phyloP scores from a whole-genome alignment of 2,888 invertebrate species.

The Drosophila picticornis region DNA sequence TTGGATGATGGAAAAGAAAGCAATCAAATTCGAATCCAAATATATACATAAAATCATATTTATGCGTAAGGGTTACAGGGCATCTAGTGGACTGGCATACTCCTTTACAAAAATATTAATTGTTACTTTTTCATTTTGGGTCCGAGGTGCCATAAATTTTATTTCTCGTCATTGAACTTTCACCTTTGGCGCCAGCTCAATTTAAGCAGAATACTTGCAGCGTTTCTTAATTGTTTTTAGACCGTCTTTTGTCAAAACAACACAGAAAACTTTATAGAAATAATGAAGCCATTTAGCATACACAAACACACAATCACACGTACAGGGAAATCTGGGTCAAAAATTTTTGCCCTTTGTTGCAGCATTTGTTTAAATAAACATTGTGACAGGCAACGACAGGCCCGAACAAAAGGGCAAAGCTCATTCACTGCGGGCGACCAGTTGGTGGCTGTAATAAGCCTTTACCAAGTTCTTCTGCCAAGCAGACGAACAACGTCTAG shows the following conservation, averaged over 20 bases:
- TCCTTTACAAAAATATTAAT: background rate
- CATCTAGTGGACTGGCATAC: background rate
- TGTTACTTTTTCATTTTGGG: background rate
- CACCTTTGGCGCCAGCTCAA: constrained; percentile 36
- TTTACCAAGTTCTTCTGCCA: constrained; percentile 71
- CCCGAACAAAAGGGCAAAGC: constrained; percentile 42
- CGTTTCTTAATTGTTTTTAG: constrained; percentile 65
- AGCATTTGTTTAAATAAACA: constrained; percentile 80
- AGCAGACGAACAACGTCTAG: constrained; percentile 23
- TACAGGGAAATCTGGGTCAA: constrained; percentile 70
- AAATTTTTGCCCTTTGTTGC: constrained; percentile 69
- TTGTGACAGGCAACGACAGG: constrained; percentile 74
- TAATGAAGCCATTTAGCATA: constrained; percentile 69
- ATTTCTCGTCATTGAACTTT: constrained; percentile 66
- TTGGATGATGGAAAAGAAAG: background rate
- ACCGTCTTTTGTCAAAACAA: constrained; percentile 47
- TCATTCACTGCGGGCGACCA: constrained; percentile 40
- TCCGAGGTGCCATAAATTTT: constrained; percentile 32
- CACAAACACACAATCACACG: constrained; percentile 34
- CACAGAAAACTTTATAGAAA: constrained; percentile 70
- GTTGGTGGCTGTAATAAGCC: constrained; percentile 44
- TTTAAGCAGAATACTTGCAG: constrained; percentile 31
- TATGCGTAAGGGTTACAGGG: background rate
- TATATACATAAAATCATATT: background rate
- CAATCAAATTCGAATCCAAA: background rate